These are phyloP conservation scores for Macquaria australasica DNA, from an alignment of 2,113 vertebrate genomes.

Conservation along the genomic window DNA sequence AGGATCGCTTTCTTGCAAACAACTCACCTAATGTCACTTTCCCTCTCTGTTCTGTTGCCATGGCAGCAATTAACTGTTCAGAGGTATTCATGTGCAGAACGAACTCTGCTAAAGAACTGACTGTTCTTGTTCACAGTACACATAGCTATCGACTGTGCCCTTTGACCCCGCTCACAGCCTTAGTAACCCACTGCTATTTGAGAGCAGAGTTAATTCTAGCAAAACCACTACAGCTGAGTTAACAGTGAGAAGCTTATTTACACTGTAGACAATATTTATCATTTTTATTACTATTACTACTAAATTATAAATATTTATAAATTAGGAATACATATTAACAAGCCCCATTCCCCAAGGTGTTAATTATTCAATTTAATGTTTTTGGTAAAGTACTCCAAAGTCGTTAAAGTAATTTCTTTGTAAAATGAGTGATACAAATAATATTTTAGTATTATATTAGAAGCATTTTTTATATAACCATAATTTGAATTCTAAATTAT, in stretches of 20 bases:
- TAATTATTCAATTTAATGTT: neutral
- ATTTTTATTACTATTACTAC: neutral
- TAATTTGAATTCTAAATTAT: neutral
- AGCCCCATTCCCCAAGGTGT: neutral
- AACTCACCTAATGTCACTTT: constrained; percentile 63
- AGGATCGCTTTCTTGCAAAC: constrained; percentile 47
- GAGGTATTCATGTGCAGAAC: constrained; percentile 61
- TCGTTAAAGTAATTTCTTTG: neutral
- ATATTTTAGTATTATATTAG: neutral
- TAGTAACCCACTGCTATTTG: constrained; percentile 51
- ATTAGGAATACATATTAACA: neutral
- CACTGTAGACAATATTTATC: neutral
- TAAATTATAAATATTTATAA: neutral
- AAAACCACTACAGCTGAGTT: constrained; percentile 30
- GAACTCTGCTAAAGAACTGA: constrained; percentile 54
- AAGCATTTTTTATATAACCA: neutral
- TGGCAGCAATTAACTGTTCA: constrained; percentile 69
- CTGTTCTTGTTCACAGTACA: constrained; percentile 60
- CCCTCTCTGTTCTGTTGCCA: constrained; percentile 62
- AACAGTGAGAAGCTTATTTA: constrained; percentile 8
- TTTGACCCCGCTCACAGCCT: constrained; percentile 62
- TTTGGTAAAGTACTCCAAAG: neutral
- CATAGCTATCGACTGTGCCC: constrained; percentile 63
- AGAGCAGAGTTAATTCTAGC: constrained; percentile 61
- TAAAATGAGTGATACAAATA: neutral